Evolutionary conservation across 2,888 invertebrate genomes (phyloP), one percentile per base, ranked within the genome.

Genomic region (Hipparchia semele): DNA sequence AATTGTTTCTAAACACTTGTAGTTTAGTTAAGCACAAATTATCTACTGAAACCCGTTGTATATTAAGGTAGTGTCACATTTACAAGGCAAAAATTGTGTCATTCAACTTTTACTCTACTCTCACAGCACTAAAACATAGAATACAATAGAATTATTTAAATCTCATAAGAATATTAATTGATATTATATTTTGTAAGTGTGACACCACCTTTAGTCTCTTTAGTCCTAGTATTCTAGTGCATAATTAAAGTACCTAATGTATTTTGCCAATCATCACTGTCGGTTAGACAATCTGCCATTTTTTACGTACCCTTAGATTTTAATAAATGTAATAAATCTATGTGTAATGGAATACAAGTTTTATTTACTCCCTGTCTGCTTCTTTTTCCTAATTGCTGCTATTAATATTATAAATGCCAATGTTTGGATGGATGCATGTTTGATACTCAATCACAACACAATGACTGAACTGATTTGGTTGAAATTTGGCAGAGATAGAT

Each of bases 221-320:
- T 70, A 88, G 83, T 84, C 75, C 80, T 89, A 89, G 89, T 85
- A 81, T 83, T 84, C 77, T 90, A 90, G 89, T 79, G 87, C 84
- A 81, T 90, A 87, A 88, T 86, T 88, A 80, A 82, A 84, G 83
- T 84, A 80, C 77, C 86, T 86, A 87, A 86, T 84, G 88, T 90
- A 90, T 86, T 90, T 91, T 90, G 92, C 92, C 91, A 93, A 92
- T 89, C 86, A 90, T 91, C 92, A 91, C 92, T 84, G 91, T 91
- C 90, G 86, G 83, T 88, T 84, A 84, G 85, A 92, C 88, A 84
- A 92, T 92, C 93, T 92, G 93, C 93, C 92, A 93, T 93, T 94
- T 93, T 93, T 92, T 93, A 92, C 91, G 84, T 91, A 89, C 89
- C 89, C 85, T 85, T 92, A 92, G 90, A 87, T 91, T 90, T 91